Percentiles rank a stretch among this genome's conserved stretches.
Conservation (phyloP, 2,113 vertebrate species). For the Mobula birostris region DNA sequence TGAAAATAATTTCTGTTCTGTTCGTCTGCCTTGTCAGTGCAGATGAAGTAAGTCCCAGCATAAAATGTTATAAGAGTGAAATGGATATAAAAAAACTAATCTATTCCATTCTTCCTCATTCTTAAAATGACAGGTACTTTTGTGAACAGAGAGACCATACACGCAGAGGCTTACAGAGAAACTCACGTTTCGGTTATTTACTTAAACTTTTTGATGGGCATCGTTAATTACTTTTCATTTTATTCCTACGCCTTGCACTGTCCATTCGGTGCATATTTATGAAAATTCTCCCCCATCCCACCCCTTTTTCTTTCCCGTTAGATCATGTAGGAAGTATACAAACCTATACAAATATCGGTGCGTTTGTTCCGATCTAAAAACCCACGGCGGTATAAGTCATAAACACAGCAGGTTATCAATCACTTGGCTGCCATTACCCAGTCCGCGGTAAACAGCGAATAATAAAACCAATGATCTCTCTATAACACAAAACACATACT, state of each 20-base stretch:
- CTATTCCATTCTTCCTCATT: background rate
- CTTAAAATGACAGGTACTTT: background rate
- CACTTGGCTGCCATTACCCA: conserved; percentile 48
- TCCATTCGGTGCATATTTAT: background rate
- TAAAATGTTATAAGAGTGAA: background rate
- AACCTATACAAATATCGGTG: conserved; percentile 53
- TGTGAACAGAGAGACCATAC: background rate
- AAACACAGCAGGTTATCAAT: conserved; percentile 85
- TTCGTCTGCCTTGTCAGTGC: background rate
- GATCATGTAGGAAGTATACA: background rate
- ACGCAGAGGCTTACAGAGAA: background rate
- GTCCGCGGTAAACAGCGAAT: conserved; percentile 16
- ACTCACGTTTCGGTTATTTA: background rate
- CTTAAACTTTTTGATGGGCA: background rate
- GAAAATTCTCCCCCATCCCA: too few species aligned
- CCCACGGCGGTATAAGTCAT: conserved; percentile 81
- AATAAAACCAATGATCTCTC: conserved; percentile 37
- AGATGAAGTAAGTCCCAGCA: too few species aligned
- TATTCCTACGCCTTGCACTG: background rate
- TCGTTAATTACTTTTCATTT: background rate
- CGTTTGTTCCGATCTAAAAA: conserved; percentile 90
- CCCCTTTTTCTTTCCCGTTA: background rate
- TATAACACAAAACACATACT: conserved; percentile 18
- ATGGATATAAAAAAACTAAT: background rate
- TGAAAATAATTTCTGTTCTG: background rate